Base-by-base conservation (phyloP, 2,888 invertebrate genomes). In the Ectropis crepuscularia region DNA sequence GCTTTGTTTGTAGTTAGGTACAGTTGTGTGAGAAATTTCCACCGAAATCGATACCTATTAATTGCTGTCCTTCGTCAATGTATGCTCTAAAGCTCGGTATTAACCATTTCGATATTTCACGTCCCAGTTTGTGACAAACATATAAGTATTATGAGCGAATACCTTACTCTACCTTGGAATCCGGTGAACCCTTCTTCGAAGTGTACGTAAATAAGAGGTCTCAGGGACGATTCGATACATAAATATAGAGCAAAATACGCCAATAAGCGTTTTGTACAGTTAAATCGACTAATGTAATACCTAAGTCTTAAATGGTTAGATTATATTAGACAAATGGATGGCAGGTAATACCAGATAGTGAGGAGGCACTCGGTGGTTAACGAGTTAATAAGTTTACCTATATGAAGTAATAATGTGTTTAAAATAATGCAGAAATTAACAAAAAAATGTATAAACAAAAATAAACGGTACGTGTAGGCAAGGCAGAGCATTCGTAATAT, bases 191-290 rank as follows among this genome's bases (percentile, higher is more conserved):
- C 87, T 92, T 91, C 90, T 82, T 83, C 77, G 83, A 88, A 84
- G 80, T 90, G 92, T 92, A 92, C 92, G 92, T 92, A 89, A 81
- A 78, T 89, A 74, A 81, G 89, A 89, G 89, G 86, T 74, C 16
- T 51, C 50, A 12, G 80, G 82, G 72, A 72, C 67, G 73, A 75
- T 72, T 78, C 76, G 77, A 74, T 63, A 46, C 77, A 77, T 78
- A 76, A 79, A 76, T 72, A 82, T 90, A 90, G 88, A 85, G 83
- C 85, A 91, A 91, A 90, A 88, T 87, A 88, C 88, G 88, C 83
- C 85, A 83, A 73, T 87, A 89, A 88, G 86, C 88, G 87, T 90
- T 91, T 91, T 92, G 92, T 92, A 92, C 92, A 92, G 91, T 89
- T 78, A 88, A 85, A 83, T 85, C 79, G 83, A 85, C 79, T 85